Base-by-base conservation (phyloP, 2,888 invertebrate genomes). In the Amaurobius ferox region DNA sequence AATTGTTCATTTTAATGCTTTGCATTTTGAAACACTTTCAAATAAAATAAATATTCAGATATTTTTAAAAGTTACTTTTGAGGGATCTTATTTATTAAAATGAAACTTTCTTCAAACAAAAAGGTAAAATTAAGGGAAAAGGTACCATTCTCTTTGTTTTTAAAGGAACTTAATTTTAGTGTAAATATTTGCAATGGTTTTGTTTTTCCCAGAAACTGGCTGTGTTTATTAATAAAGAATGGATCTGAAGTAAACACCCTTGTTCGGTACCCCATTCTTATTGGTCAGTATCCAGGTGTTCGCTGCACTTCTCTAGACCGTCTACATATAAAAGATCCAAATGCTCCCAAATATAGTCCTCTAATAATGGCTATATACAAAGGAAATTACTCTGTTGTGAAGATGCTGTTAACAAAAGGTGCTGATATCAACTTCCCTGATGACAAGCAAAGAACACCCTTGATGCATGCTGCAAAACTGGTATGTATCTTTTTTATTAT, bases 401-500 rank as follows among this genome's bases (percentile, higher is more conserved):
- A 90, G 87, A 90, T 90, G 79, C 89, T 92, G 62, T 89, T 92
- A 32, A 64, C 68, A 26, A 89, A 88, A 72, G 90, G 91, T 30
- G 92, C 92, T 13, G 90, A 90, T 29, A 89, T 91, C 1, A 91
- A 92, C 88, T 90, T 90, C 87, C 88, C 91, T 11, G 92, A 92
- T 89, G 90, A 90, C 70, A 85, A 89, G 26, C 90, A 90, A 9
- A 86, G 90, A n/a, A 91, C 91, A 16, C 91, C 92, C 13, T 88
- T 92, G 40, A 92, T 92, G 91, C 91, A 92, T 89, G 92, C 92
- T 64, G 91, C 91, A 13, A 89, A 89, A 88, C 89, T 90, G 90
- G 92, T 91, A 89, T 87, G 90, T 86, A 70, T 67, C 29, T 7
- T 30, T 39, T 28, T 23, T 62, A 6, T 61, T n/a, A 11, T 13